A percentile compares a stretch with the other conserved stretches of the same genome.
Evolutionary conservation across 2,797 vertebrate species (phyloP).

Genomic region (Spea hammondii): DNA sequence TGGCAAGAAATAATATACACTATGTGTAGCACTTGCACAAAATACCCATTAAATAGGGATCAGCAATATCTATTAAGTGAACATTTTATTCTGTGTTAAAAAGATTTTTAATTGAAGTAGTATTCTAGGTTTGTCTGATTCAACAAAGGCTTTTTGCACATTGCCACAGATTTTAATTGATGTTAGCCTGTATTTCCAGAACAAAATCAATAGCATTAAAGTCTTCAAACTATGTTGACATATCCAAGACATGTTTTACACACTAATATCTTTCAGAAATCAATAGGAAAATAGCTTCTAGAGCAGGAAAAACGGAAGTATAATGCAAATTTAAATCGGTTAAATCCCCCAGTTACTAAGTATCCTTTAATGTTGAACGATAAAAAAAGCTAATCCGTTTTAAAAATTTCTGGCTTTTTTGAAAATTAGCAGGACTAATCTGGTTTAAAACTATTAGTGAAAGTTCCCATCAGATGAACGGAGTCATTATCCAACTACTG

Average conservation of each 20-base stretch:
- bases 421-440: not conserved
- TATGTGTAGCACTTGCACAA: no score
- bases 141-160: no score
- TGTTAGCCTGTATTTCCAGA: not conserved
- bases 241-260: slow-evolving; percentile 14
- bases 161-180: no score
- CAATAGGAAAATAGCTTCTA: slow-evolving; percentile 7
- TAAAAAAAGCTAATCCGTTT: not conserved
- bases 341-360: slow-evolving; percentile 2
- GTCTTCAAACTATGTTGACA: slow-evolving; percentile 11
- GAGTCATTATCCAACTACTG: no score
- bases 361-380: not conserved
- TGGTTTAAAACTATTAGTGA: not conserved
- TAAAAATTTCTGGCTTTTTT: not conserved
- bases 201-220: slow-evolving; percentile 26
- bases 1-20: no score
- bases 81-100: no score
- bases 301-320: not conserved
- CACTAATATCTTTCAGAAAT: slow-evolving; percentile 10
- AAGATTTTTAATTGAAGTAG: no score
- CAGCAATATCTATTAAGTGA: no score
- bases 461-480: not conserved
- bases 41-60: no score
- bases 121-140: no score
- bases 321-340: slow-evolving; percentile 4